Conservation (phyloP, 2,797 vertebrate genomes). For the Falco peregrinus region DNA sequence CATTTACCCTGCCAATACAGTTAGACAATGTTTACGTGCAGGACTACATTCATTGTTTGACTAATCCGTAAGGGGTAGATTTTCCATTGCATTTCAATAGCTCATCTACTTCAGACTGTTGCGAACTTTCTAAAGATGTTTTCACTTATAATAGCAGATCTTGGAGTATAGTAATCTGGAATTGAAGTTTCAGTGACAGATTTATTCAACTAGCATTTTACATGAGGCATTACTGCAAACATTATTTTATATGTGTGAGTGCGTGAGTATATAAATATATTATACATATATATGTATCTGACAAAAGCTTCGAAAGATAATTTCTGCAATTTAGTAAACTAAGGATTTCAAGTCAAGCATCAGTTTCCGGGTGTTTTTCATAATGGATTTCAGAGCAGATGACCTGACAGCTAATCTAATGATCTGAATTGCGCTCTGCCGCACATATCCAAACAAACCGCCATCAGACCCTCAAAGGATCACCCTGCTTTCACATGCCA, state of each 20-base stretch:
- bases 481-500: constrained; percentile 74
- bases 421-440: constrained; percentile 77
- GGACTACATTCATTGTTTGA: constrained; percentile 70
- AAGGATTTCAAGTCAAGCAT: constrained; percentile 70
- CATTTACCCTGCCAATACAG: constrained; percentile 73
- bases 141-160: constrained; percentile 74
- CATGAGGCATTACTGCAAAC: constrained; percentile 66
- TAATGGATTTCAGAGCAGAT: constrained; percentile 88
- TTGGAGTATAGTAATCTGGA: constrained; percentile 67
- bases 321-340: constrained; percentile 76
- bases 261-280: background rate
- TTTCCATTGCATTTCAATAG: constrained; percentile 74
- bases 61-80: constrained; percentile 72
- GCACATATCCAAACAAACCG: constrained; percentile 64
- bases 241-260: constrained; percentile 1
- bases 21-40: constrained; percentile 68
- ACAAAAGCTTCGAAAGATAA: constrained; percentile 71
- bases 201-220: constrained; percentile 74
- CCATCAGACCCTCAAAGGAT: constrained; percentile 48
- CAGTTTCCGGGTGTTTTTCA: constrained; percentile 72
- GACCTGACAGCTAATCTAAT: constrained; percentile 88
- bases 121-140: constrained; percentile 77
- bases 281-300: constrained; percentile 11
- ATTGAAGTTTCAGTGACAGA: constrained; percentile 77
- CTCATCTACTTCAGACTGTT: constrained; percentile 74